phyloP scores from a whole-genome alignment of 2,113 vertebrate genomes.

The Tauraco erythrolophus region DNA sequence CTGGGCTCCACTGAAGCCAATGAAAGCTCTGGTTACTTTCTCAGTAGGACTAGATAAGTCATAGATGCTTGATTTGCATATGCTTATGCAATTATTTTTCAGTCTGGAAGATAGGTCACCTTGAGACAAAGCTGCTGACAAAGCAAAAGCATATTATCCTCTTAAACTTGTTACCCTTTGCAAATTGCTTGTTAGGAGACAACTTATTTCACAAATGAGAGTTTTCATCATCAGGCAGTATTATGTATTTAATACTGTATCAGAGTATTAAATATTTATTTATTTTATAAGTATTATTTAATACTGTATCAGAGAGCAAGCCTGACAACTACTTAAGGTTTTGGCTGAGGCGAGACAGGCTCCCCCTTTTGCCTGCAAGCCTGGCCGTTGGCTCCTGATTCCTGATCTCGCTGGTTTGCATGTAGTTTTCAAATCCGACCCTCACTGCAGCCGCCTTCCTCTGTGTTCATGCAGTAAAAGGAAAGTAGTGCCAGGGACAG shows the following conservation, averaged over 20 bases:
- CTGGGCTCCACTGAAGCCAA: neutral
- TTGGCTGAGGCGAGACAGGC: neutral
- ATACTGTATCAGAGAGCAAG: neutral
- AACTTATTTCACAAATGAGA: neutral
- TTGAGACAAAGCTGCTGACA: neutral
- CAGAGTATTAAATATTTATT: too few relatives aligned
- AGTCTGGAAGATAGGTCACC: neutral
- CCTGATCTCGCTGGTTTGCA: neutral
- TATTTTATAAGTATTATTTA: too few relatives aligned
- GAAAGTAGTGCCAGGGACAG: neutral
- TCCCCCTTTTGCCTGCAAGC: neutral
- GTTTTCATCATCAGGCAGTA: neutral
- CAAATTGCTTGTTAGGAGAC: neutral
- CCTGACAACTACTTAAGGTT: neutral
- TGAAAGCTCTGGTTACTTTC: neutral
- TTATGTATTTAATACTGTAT: neutral
- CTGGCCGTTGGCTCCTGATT: neutral
- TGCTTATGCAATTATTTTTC: neutral
- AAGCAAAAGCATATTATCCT: neutral
- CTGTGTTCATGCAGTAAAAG: neutral
- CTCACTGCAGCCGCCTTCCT: fast-evolving
- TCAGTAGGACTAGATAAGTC: neutral
- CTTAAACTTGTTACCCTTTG: neutral
- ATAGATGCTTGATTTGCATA: neutral
- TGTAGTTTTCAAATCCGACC: neutral